Evolutionary conservation across 1,140 invertebrate species (phyloP), one percentile per base, ranked within the genome.

Genomic region (Gryllus bimaculatus): DNA sequence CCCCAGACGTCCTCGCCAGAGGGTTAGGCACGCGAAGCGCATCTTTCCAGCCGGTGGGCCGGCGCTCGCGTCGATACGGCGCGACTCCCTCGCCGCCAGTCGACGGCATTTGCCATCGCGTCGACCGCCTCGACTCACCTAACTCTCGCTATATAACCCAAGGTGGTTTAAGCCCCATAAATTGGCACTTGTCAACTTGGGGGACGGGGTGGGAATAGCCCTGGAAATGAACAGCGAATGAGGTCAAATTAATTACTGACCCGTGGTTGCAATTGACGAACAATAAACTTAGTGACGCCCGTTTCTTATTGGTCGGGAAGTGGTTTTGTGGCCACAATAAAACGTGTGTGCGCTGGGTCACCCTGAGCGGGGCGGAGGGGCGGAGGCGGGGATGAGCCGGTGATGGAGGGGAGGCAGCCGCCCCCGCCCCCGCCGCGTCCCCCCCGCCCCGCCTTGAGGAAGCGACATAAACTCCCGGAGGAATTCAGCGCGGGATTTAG

Each of bases 231-330:
- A 18, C 18, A 18, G 47, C 8, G 76, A 48, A 77, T 8, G n/a
- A 47, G 54, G 73, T 74, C 78, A 79, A 79, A 75, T 79, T 79
- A 79, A 79, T 79, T 79, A 79, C 78, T 79, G 78, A 79, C 66
- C 78, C 73, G 39, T 47, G 26, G 66, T 74, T 74, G 78, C 66
- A 78, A 78, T 74, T 78, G 54, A 78, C 78, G 73, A 78, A 78
- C 78, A 78, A 73, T 78, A 74, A 78, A 78, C 15, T 13, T 8
- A n/a, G 48, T 6, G 48, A 77, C 48, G n/a, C 76, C 20, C 20
- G 48, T 77, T 77, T 77, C 20, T 74, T 74, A 79, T 79, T 79
- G 78, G 73, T 18, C 10, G 15, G 73, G 8, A 75, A 20, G 47
- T 48, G n/a, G 4, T 8, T 48, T 79, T 79, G 76, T 48, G 76